Evolutionary conservation across 1,140 invertebrate species (phyloP).

Genomic region (Brachionus asplanchnoidis): DNA sequence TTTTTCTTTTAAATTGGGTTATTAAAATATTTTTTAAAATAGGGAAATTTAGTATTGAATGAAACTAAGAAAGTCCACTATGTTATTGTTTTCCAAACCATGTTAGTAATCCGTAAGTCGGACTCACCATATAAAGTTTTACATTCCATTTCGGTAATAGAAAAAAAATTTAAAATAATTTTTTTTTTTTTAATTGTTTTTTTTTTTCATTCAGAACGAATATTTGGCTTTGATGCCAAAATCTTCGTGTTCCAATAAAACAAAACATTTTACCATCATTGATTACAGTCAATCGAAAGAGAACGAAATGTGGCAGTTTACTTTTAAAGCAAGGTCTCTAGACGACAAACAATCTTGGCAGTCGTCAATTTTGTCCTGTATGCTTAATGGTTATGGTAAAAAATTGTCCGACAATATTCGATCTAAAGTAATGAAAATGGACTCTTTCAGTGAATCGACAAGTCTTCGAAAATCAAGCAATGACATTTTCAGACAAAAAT

Average conservation of each 20-base stretch:
- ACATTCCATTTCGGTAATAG: conserved; percentile 20
- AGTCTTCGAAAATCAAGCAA: conserved; percentile 7
- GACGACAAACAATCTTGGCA: conserved; percentile 39
- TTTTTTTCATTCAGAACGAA: conserved; percentile 19
- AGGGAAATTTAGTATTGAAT: conserved; percentile 30
- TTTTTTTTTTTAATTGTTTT: conserved; percentile 11
- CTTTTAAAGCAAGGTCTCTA: conserved; percentile 17
- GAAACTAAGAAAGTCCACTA: conserved; percentile 34
- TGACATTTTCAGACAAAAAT: conserved; percentile 30
- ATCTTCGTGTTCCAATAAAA: neutral
- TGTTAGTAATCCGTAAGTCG: conserved; percentile 3
- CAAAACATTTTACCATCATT: conserved; percentile 30
- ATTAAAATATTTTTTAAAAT: neutral
- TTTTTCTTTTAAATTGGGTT: neutral
- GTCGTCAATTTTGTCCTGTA: conserved; percentile 21
- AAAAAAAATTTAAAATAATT: neutral
- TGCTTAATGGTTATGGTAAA: conserved; percentile 41
- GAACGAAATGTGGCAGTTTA: conserved; percentile 31
- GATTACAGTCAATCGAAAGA: conserved; percentile 39
- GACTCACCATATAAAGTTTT: neutral
- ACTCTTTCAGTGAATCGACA: neutral
- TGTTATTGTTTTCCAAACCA: conserved; percentile 22
- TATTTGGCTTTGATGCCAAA: conserved; percentile 36
- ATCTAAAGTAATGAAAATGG: conserved; percentile 31
- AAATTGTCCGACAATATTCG: conserved; percentile 18